A percentile compares a stretch with the other conserved stretches of the same genome.
These are phyloP conservation scores for Ianthella basta DNA, from an alignment of 37 sponge, comb jelly and placozoan species.

Conservation along the genomic window DNA sequence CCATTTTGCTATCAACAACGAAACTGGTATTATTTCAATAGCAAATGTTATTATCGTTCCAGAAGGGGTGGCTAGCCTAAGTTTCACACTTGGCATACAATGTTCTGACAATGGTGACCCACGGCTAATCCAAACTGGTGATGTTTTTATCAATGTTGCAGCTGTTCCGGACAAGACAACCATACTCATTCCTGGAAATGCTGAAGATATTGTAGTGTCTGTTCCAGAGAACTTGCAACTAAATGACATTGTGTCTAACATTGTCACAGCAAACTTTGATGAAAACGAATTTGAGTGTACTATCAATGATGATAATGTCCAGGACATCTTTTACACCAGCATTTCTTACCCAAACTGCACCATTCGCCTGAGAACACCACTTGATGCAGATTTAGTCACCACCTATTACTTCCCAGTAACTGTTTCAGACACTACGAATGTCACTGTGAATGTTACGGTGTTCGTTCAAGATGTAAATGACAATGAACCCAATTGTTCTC, in stretches of 20 bases:
- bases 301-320: slow-evolving; percentile 33
- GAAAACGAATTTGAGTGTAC: slow-evolving; percentile 9
- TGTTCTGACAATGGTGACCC: slow-evolving; percentile 69
- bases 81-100: slow-evolving; percentile 23
- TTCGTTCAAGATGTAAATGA: slow-evolving; percentile 76
- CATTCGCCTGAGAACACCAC: slow-evolving; percentile 9
- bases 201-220: slow-evolving; percentile 28
- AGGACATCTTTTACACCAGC: slow-evolving; percentile 20
- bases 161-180: not conserved
- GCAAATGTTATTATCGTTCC: slow-evolving; percentile 42
- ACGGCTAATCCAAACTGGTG: not conserved
- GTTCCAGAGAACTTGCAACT: slow-evolving; percentile 47
- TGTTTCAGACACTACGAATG: slow-evolving; percentile 32
- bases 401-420: slow-evolving; percentile 54
- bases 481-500: slow-evolving; percentile 52
- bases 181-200: not conserved
- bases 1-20: slow-evolving; percentile 41
- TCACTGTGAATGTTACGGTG: slow-evolving; percentile 26
- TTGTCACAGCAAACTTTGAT: slow-evolving; percentile 35
- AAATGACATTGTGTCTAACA: slow-evolving; percentile 41
- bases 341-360: slow-evolving; percentile 30
- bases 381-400: slow-evolving; percentile 54
- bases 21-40: slow-evolving; percentile 50
- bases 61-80: not conserved
- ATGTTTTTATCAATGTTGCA: slow-evolving; percentile 38